Evolutionary conservation across 2,888 invertebrate species (phyloP).

Genomic region (Aphodius granarius): DNA sequence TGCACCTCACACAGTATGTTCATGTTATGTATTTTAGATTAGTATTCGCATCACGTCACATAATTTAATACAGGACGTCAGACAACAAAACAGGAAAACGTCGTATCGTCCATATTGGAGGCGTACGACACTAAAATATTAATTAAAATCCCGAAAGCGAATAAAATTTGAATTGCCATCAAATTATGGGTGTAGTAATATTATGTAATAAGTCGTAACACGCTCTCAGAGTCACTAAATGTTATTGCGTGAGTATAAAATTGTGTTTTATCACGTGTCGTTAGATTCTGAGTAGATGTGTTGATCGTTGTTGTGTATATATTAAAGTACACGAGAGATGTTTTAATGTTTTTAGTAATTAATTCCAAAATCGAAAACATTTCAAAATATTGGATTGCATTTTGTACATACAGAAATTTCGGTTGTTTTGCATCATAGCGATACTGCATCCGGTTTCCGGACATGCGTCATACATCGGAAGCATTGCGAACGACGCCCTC

Average conservation of each 20-base stretch:
- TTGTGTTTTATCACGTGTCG: neutral
- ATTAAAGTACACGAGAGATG: neutral
- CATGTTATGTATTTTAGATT: neutral
- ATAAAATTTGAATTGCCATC: neutral
- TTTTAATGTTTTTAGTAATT: neutral
- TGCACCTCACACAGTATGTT: too few species aligned
- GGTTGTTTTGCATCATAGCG: neutral
- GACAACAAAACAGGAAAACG: neutral
- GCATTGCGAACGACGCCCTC: neutral
- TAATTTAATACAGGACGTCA: neutral
- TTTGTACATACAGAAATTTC: neutral
- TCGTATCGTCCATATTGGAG: neutral
- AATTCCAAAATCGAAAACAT: too few species aligned
- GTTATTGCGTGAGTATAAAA: neutral
- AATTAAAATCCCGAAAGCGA: neutral
- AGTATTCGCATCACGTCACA: neutral
- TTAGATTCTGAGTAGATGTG: neutral
- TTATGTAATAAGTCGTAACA: neutral
- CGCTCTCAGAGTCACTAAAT: neutral
- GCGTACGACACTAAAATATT: neutral
- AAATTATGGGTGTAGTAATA: neutral
- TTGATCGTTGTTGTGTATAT: neutral
- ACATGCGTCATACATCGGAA: neutral
- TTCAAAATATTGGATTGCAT: too few species aligned
- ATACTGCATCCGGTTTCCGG: neutral